Evolutionary conservation across 2,797 vertebrate genomes (phyloP).

Genomic region (Eupleurogrammus muticus): DNA sequence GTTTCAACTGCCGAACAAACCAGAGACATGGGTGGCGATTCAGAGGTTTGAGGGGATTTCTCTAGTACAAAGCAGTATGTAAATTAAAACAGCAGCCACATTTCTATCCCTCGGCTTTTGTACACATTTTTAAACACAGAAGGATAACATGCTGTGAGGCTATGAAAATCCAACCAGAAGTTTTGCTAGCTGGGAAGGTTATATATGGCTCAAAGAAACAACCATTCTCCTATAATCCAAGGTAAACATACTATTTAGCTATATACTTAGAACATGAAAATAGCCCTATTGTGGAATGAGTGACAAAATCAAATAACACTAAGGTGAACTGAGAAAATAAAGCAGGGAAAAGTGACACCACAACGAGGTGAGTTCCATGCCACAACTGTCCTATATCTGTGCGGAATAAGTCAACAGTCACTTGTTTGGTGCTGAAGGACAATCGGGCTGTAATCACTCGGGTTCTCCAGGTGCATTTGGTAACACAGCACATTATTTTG

Average conservation of each 20-base stretch:
- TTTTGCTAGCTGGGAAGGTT: no score
- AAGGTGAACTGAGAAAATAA: conserved; percentile 3
- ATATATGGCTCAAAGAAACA: no score
- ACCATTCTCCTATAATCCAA: neutral
- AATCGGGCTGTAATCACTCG: neutral
- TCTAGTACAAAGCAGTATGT: neutral
- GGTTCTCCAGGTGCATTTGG: neutral
- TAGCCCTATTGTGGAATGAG: neutral
- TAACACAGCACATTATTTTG: conserved; percentile 26
- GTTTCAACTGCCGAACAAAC: neutral
- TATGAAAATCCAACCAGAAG: no score
- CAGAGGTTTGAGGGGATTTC: neutral
- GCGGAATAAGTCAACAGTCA: conserved; percentile 11
- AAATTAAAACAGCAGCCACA: neutral
- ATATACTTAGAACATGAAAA: neutral
- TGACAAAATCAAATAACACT: neutral
- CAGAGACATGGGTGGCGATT: neutral
- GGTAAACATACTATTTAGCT: neutral
- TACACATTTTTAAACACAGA: no score
- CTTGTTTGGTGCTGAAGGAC: neutral
- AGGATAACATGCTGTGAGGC: neutral
- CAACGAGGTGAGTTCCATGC: neutral
- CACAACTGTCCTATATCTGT: neutral
- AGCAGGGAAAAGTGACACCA: neutral
- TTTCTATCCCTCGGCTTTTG: neutral